phyloP scores from a whole-genome alignment of 2,113 vertebrate species.

The Lasiurus cinereus region DNA sequence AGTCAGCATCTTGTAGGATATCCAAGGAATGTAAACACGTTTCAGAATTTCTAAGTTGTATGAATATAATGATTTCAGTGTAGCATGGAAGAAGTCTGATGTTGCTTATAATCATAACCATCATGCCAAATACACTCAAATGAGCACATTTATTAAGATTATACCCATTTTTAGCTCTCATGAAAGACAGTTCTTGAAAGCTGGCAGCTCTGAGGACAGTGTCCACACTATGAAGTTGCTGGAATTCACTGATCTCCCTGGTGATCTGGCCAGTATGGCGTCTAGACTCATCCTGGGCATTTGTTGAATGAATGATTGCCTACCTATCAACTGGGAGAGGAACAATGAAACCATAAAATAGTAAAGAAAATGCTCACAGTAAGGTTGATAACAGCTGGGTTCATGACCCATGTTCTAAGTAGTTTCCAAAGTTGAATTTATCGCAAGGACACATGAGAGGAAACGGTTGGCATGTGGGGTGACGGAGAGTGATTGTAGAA shows the following conservation, averaged over 20 bases:
- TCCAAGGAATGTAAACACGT: not conserved
- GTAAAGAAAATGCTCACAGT: not conserved
- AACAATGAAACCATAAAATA: not conserved
- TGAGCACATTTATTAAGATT: not conserved
- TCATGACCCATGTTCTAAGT: not conserved
- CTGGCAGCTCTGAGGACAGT: not conserved
- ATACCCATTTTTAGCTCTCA: not conserved
- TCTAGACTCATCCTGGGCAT: not conserved
- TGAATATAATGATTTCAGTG: not conserved
- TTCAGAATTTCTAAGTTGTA: slow-evolving; percentile 7
- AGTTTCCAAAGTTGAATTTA: slow-evolving; percentile 43
- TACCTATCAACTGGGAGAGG: not conserved
- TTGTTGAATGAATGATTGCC: not conserved
- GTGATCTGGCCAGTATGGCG: not conserved
- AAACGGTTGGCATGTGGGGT: not conserved
- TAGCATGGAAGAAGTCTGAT: not conserved
- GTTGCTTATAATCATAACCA: not conserved
- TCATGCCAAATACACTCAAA: not conserved
- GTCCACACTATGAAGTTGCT: not conserved
- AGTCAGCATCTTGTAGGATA: not conserved
- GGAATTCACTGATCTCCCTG: not conserved
- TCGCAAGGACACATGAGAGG: slow-evolving; percentile 26
- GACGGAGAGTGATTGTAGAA: not conserved
- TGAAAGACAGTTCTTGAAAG: not conserved
- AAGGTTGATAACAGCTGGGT: not conserved